Base-by-base conservation (phyloP, 2,797 vertebrate genomes). In the Pseudochirops cupreus region DNA sequence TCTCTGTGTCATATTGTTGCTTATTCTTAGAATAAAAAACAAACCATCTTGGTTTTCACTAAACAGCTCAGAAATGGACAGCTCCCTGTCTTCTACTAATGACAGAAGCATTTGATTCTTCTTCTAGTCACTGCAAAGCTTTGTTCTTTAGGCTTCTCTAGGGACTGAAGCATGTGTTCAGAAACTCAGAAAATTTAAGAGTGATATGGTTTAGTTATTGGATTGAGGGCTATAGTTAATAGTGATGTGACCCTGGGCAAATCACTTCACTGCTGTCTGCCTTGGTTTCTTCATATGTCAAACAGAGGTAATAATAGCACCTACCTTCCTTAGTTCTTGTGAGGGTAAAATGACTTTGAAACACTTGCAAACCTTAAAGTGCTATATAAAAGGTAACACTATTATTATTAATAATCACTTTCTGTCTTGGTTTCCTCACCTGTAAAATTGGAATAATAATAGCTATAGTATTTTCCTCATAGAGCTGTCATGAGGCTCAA, bases 1-100 rank as follows among this genome's bases (percentile, higher is more conserved):
- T 57, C 94, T 93, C 94, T 46, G 39, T 11, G 94, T 94, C 39
- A 90, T 97, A 94, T 94, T 95, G 46, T 94, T 97, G 56, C 55
- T 94, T 95, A 93, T 97, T 92, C 93, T 97, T 55, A 91, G 87
- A 96, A 95, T 54, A 92, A 74, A 87, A 56, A 91, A 96, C 1
- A 5, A 74, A 95, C 55, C 92, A 2, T 94, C 93, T 55, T 62
- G 26, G 28, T 87, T 55, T 62, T 95, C 46, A 52, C 29, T 29
- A 39, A 93, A 94, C 57, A 89, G 1, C 50, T 93, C 33, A 56
- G 87, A 56, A 91, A 13, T 58, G 93, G 50, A 53, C 1, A 31
- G 29, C 56, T 93, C 92, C 92, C 90, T 87, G 6, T 58, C 67
- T 94, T 95, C 95, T 54, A 90, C 52, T 54, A 24, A 90, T n/a